Evolutionary conservation across 2,888 invertebrate genomes (phyloP), one percentile per base, ranked within the genome.

Genomic region (Cloeon dipterum): DNA sequence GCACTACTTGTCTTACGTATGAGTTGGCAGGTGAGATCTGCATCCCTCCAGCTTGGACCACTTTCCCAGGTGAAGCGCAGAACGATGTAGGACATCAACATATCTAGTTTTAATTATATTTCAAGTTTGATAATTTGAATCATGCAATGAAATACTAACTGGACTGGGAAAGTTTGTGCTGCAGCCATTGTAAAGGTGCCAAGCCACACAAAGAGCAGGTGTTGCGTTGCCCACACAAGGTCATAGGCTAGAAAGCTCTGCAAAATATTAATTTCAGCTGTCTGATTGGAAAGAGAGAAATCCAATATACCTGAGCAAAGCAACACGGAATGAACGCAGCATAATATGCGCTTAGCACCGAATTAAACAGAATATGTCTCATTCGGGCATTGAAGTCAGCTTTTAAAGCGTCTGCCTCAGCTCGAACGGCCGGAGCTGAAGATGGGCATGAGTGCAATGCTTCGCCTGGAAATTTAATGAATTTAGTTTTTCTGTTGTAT

Each of bases 381-480:
- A 93, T 67, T 25, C 93, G 64, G 43, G 70, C 66, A 53, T 91
- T 91, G 50, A 94, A 91, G 57, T 93, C 93, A 21, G 70, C 69
- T 43, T 81, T 70, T 5, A 96, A 55, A 26, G 66, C 63, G 42
- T 86, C 81, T 26, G 89, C 86, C 58, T 96, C 96, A 3, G 74
- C 70, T 37, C 93, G 63, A 32, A 79, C 70, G 21, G 70, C 70
- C 4, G 60, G 57, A 0, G 81, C 71, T 46, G 70, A 74, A 36
- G 72, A 66, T 1, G 75, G 72, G 47, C 83, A 83, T 42, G 77
- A 74, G 54, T 83, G 82, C 16, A 34, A 23, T 34, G 33, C 18
- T 5, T 33, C 38, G 19, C 33, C 38, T 23, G 36, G 36, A 20
- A 36, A 29, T 36, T 36, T 36, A n/a, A n/a, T n/a, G n/a, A n/a